These are phyloP conservation scores for Plebejus anna DNA, from an alignment of 2,888 invertebrate genomes.

Conservation along the genomic window DNA sequence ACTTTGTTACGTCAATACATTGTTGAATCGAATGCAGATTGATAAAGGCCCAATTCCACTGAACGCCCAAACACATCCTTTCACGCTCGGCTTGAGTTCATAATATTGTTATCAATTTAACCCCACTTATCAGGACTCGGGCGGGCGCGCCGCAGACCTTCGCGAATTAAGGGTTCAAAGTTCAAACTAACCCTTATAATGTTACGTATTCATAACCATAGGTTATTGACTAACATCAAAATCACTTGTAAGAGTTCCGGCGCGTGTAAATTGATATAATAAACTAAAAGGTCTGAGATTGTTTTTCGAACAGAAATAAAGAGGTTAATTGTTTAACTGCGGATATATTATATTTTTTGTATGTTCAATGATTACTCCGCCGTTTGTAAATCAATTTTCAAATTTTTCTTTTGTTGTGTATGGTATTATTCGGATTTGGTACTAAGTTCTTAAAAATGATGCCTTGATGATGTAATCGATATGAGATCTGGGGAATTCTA, in stretches of 20 bases:
- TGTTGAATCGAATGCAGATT: not conserved
- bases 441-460: not conserved
- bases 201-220: constrained; percentile 25
- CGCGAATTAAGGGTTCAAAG: constrained; percentile 14
- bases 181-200: constrained; percentile 23
- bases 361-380: not conserved
- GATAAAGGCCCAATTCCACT: not conserved
- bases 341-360: not conserved
- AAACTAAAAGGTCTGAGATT: not conserved
- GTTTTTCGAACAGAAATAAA: not conserved
- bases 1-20: not conserved
- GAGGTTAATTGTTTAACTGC: too few relatives aligned
- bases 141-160: constrained; percentile 18
- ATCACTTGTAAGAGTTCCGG: not conserved
- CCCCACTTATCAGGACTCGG: constrained; percentile 22
- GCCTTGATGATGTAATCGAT: not conserved
- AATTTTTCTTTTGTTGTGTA: too few relatives aligned
- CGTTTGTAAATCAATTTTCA: not conserved
- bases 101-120: constrained; percentile 24
- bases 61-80: not conserved
- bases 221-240: constrained; percentile 9
- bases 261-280: not conserved
- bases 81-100: not conserved
- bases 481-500: too few relatives aligned
- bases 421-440: too few relatives aligned